phyloP scores from a whole-genome alignment of 2,797 vertebrate genomes.

The Poliocrania exsul region DNA sequence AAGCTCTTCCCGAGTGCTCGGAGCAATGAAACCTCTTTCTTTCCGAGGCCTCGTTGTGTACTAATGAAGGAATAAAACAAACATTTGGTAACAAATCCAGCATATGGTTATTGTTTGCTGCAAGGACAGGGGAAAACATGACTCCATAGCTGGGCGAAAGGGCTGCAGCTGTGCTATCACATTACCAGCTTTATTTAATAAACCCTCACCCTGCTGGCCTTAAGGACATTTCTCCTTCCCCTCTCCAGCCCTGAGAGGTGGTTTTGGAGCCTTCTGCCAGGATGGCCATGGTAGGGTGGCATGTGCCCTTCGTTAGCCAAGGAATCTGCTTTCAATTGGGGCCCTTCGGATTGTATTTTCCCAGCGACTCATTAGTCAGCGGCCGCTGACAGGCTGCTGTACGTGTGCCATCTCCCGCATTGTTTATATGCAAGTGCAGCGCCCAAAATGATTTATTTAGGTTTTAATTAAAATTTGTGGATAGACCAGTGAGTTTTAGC shows the following conservation, averaged over 20 bases:
- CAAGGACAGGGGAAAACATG: conserved; percentile 64
- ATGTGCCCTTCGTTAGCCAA: conserved; percentile 72
- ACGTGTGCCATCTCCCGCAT: conserved; percentile 78
- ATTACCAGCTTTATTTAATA: conserved; percentile 68
- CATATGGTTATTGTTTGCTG: conserved; percentile 76
- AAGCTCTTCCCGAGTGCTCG: neutral
- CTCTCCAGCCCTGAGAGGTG: conserved; percentile 21
- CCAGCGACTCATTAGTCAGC: conserved; percentile 75
- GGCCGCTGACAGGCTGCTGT: conserved; percentile 76
- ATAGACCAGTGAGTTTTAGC: conserved; percentile 75
- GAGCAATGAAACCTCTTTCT: neutral
- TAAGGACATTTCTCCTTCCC: conserved; percentile 29
- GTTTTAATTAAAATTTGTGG: conserved; percentile 85
- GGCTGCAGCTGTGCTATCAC: conserved; percentile 69
- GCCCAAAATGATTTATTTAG: conserved; percentile 82
- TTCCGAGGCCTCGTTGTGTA: neutral
- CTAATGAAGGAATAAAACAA: conserved; percentile 68
- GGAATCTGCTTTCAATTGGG: conserved; percentile 75
- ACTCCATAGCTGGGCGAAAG: conserved; percentile 46
- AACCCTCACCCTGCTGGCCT: conserved; percentile 60
- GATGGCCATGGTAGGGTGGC: conserved; percentile 50
- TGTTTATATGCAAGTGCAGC: conserved; percentile 78
- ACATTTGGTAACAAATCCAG: conserved; percentile 57
- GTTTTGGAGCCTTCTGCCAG: conserved; percentile 60
- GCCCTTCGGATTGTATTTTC: conserved; percentile 73